Conservation (phyloP, 2,888 invertebrate species). For the Siphlonurus alternatus region DNA sequence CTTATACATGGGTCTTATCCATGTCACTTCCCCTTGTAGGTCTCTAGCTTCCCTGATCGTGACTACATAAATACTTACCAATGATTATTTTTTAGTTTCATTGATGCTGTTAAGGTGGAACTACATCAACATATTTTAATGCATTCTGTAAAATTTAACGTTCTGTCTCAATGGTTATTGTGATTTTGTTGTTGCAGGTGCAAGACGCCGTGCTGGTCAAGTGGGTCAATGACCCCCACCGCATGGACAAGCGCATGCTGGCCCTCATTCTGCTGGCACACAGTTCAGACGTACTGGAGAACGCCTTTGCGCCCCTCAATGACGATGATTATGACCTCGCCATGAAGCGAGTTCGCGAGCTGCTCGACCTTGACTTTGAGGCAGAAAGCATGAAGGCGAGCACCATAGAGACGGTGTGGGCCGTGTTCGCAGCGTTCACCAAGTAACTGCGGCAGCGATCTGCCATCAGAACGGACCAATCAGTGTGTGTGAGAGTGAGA, state of each 20-base stretch:
- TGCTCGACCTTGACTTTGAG: constrained; percentile 94
- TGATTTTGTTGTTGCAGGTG: constrained; percentile 40
- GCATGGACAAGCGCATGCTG: constrained; percentile 90
- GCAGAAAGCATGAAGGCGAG: constrained; percentile 83
- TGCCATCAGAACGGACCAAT: not conserved
- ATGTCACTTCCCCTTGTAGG: no score
- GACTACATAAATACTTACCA: no score
- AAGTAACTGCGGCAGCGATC: constrained; percentile 51
- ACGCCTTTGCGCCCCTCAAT: constrained; percentile 94
- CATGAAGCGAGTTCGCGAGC: constrained; percentile 88
- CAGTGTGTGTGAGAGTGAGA: not conserved
- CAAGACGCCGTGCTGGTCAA: constrained; percentile 93
- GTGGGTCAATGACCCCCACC: constrained; percentile 94
- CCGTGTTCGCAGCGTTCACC: constrained; percentile 94
- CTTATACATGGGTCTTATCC: no score
- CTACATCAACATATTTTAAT: not conserved
- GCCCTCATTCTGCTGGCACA: constrained; percentile 91
- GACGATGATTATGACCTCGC: constrained; percentile 97
- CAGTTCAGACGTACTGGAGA: constrained; percentile 96
- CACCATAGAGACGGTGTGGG: constrained; percentile 93
- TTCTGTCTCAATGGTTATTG: not conserved
- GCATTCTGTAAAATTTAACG: no score
- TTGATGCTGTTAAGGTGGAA: no score
- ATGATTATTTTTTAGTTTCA: no score
- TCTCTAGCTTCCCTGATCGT: no score